Base-by-base conservation (phyloP, 2,113 vertebrate genomes). In the Alethe castanea region DNA sequence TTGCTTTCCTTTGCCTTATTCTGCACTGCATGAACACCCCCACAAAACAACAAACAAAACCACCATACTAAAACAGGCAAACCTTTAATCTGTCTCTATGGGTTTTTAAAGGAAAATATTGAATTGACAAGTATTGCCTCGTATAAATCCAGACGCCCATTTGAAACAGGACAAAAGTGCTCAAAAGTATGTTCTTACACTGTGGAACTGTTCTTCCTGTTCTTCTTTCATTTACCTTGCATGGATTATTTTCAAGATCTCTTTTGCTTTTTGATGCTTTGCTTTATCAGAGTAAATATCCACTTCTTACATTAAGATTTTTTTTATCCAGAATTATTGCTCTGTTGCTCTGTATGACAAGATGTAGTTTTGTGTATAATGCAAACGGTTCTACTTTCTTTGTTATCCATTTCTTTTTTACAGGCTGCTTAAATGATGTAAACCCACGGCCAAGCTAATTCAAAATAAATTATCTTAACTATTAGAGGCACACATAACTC, bases 11-110 rank as follows among this genome's bases (percentile, higher is more conserved):
- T 87, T 87, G 12, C 2, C 22, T 85, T 70, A 19, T 56, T 81
- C n/a, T 78, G 17, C 19, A 24, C 13, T 81, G 9, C 23, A 36
- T 8, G 20, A 62, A 67, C 48, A 36, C 1, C 0, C 2, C 4
- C 12, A 47, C 9, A 73, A 59, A 90, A 7, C 2, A 40, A 35
- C 26, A 86, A 57, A 71, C 5, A 52, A 67, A 86, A 45, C 16
- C 84, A 53, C 6, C 5, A 7, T 47, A 33, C 6, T 66, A 28
- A 71, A 85, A 1, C 8, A 54, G 54, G 17, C 7, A 64, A 71
- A 14, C 15, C n/a, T 35, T 73, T 8, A 38, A 62, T 11, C 11
- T 44, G 76, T 60, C 24, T 48, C 2, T 42, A 14, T n/a, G 14
- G 1, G 4, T 44, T 77, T 87, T 50, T 47, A 35, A 23, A 60